Evolutionary conservation across 2,113 vertebrate genomes (phyloP), one percentile per base, ranked within the genome.

Genomic region (Sarotherodon lohbergeri): DNA sequence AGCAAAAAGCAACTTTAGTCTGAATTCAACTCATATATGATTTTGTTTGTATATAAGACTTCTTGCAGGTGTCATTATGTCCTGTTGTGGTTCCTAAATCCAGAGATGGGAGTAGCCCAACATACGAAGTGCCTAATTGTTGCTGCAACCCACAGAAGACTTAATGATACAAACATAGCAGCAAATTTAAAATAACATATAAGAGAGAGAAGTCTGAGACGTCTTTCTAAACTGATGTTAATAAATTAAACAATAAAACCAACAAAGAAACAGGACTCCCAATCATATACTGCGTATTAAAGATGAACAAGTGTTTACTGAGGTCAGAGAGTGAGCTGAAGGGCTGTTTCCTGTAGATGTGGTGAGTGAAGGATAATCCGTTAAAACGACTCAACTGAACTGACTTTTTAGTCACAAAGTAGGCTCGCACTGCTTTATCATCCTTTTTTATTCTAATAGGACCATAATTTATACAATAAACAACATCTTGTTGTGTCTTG

Each of bases 91-190:
- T 57, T 12, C 24, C 24, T 57, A 0, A 29, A 57, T 57, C 24
- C 55, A 57, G 55, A 8, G 55, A 29, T 29, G 55, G 7, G 12
- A 57, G 24, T 57, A 0, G 0, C 1, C 55, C 55, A 57, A 5
- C 24, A 57, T 14, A 8, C 6, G 0, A 2, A 2, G 55, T 57
- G 0, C 24, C 12, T 57, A 27, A 57, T 57, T 57, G 55, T 57
- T 57, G 24, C 4, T 57, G 55, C 55, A 57, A 57, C 0, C 24
- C 55, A 57, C 55, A 57, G 0, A 57, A 57, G 0, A 27, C 55
- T 14, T 57, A 57, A 57, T 57, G 0, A 3, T 57, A 57, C 0
- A 27, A 57, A 56, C 0, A 27, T 14, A 14, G 55, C 55, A 29
- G 7, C 55, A 57, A 57, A 57, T 57, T 59, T 57, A 57, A 57